Percentiles rank a stretch among this genome's conserved stretches.
phyloP scores from a whole-genome alignment of 1,140 invertebrate genomes.

The Dufourea novaeangliae region DNA sequence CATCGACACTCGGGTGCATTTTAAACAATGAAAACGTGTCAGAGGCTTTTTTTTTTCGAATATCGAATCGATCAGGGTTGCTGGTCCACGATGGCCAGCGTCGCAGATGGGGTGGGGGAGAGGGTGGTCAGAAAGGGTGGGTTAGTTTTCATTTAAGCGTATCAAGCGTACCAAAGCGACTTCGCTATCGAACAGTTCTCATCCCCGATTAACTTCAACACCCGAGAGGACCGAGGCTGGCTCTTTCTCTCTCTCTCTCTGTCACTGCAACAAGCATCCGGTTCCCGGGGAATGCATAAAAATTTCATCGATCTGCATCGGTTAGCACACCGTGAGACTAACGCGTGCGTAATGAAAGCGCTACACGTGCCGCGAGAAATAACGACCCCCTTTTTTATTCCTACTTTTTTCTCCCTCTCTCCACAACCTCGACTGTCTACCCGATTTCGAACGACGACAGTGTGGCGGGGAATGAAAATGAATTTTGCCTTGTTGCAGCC shows the following conservation, averaged over 20 bases:
- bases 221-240: neutral
- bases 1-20: conserved; percentile 58
- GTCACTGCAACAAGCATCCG: conserved; percentile 26
- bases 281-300: conserved; percentile 47
- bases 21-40: conserved; percentile 59
- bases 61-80: conserved; percentile 51
- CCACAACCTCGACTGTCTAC: too few species aligned
- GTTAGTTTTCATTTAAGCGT: conserved; percentile 62
- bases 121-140: conserved; percentile 16
- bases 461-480: conserved; percentile 10
- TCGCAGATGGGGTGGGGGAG: neutral
- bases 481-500: conserved; percentile 14
- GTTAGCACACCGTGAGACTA: conserved; percentile 16
- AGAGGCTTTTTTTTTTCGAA: conserved; percentile 34
- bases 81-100: neutral
- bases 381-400: conserved; percentile 7
- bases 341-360: conserved; percentile 47
- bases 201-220: conserved; percentile 63
- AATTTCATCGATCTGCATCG: conserved; percentile 62
- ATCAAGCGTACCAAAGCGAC: conserved; percentile 45
- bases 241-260: too few species aligned
- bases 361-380: conserved; percentile 54
- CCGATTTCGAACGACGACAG: conserved; percentile 10
- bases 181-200: conserved; percentile 57
- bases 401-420: neutral